A percentile compares a stretch with the other conserved stretches of the same genome.
Conservation (phyloP, 2,113 vertebrate species). For the Calypte anna region DNA sequence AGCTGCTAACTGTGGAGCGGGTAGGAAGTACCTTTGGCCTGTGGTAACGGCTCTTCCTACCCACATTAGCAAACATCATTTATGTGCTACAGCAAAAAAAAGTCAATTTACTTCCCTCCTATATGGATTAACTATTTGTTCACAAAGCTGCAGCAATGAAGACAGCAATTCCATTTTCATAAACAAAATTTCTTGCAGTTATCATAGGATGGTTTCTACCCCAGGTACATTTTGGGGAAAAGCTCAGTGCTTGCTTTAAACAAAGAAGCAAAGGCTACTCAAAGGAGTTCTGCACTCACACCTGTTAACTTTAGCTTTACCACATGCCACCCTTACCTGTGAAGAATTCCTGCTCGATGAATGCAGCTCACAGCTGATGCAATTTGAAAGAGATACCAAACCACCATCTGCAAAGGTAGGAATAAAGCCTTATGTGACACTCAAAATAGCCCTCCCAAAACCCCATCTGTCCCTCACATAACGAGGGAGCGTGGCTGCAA, state of each 20-base stretch:
- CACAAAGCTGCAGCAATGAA: not conserved
- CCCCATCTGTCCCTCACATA: fast-evolving
- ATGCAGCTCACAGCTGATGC: conserved; percentile 95
- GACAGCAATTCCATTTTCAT: not conserved
- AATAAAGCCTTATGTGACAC: not conserved
- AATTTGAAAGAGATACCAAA: conserved; percentile 99
- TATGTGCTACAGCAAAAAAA: not conserved
- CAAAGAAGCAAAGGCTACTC: not conserved
- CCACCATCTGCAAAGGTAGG: conserved; percentile 83
- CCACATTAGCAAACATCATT: not conserved
- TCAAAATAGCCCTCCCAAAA: not conserved
- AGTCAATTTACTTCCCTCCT: not conserved
- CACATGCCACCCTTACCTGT: conserved; percentile 81
- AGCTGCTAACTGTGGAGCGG: not conserved
- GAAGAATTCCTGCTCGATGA: conserved; percentile 94
- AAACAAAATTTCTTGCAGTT: not conserved
- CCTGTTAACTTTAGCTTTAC: not conserved
- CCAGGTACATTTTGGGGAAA: not conserved
- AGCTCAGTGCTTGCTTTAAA: not conserved
- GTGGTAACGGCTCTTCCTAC: not conserved
- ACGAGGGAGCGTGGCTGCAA: not conserved
- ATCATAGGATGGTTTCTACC: not conserved
- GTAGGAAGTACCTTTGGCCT: not conserved
- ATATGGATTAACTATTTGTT: not conserved
- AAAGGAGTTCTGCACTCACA: not conserved